Conservation (phyloP, 1,140 invertebrate genomes). For the Protaetia brevitarsis region DNA sequence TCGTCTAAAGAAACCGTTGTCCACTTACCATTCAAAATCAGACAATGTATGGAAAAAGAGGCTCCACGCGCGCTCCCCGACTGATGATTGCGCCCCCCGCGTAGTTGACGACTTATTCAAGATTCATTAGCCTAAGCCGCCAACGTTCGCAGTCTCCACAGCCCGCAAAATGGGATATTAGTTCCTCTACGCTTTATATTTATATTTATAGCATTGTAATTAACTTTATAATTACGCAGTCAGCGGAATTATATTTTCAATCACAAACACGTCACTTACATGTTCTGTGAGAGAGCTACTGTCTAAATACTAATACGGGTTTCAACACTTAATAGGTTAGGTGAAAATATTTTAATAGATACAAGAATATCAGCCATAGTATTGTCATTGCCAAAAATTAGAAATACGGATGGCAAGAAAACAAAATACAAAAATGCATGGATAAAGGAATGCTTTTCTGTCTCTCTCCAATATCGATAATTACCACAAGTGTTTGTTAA, state of each 20-base stretch:
- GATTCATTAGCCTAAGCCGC: constrained; percentile 19
- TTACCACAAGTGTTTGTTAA: too few species aligned
- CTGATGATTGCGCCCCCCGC: constrained; percentile 10
- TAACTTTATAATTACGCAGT: not conserved
- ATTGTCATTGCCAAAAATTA: too few species aligned
- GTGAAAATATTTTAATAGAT: too few species aligned
- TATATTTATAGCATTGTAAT: not conserved
- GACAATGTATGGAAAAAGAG: constrained; percentile 4
- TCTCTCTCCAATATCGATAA: too few species aligned
- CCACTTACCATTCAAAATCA: constrained; percentile 13
- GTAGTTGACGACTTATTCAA: constrained; percentile 17
- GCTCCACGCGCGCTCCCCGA: constrained; percentile 18
- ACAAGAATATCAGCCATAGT: too few species aligned
- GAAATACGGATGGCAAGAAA: too few species aligned
- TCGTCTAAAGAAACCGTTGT: not conserved
- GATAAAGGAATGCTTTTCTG: too few species aligned
- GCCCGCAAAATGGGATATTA: constrained; percentile 3
- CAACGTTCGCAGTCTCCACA: constrained; percentile 18
- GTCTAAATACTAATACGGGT: too few species aligned
- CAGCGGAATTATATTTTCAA: not conserved
- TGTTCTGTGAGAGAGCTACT: too few species aligned
- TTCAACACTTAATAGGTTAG: too few species aligned
- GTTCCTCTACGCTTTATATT: constrained; percentile 2
- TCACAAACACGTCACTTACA: not conserved
- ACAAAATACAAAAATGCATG: too few species aligned